Evolutionary conservation across 2,113 vertebrate species (phyloP), one percentile per base, ranked within the genome.

Genomic region (Apteryx mantelli): DNA sequence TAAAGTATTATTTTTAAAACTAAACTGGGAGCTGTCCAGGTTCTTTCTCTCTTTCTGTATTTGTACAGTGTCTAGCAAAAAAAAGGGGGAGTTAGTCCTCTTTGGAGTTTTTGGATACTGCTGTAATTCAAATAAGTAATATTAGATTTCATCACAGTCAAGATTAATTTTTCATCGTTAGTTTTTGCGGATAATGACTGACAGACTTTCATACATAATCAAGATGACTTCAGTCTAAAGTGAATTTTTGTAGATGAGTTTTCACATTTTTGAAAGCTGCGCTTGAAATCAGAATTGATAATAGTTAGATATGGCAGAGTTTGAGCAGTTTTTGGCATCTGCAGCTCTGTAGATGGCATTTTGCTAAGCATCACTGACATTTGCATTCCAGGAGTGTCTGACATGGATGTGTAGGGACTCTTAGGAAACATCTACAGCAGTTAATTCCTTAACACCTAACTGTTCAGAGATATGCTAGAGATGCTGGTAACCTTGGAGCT

Each of bases 371-470:
- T 60, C 4, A 2, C 64, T 87, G 64, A 55, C 73, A 77, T 81
- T 22, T 73, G 25, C 40, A 36, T n/a, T 84, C 28, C 19, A 55
- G 42, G 53, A 84, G 8, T 17, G 11, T 8, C 8, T 73, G 46
- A 77, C 40, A 42, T 76, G 52, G 30, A 16, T 52, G 58, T 0
- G 0, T 10, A 30, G 10, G 28, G 24, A 5, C 46, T 65, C 64
- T 4, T 70, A 20, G 56, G 52, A 63, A 87, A 26, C 13, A 61
- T 69, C 28, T 61, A 22, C 65, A 75, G 81, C 69, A 87, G n/a
- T 12, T 53, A 0, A 77, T 84, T 93, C 38, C 42, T 40, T 81
- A 76, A 60, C 0, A 12, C 1, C 20, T 13, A 1, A 0, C 5
- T 6, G n/a, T 68, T 85, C 63, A 53, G 48, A 2, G 3, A 61